Evolutionary conservation across 1,140 invertebrate genomes (phyloP).

Genomic region (Phenacoccus solenopsis): DNA sequence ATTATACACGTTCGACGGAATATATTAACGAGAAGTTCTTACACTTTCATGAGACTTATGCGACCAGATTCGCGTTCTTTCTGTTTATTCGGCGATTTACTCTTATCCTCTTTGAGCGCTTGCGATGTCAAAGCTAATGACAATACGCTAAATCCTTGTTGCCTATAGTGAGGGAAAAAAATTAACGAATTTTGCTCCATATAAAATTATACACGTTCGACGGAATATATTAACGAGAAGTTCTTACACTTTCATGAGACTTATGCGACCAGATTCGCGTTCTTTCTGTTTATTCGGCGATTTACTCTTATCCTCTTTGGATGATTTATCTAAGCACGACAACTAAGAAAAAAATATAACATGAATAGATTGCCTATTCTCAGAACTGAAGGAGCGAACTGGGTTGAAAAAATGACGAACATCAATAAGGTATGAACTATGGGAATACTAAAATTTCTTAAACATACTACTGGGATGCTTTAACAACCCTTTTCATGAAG

Average conservation of each 20-base stretch:
- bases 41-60: conserved; percentile 58
- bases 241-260: conserved; percentile 56
- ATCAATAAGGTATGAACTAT: too few species aligned
- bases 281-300: conserved; percentile 52
- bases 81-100: conserved; percentile 50
- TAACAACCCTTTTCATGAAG: too few species aligned
- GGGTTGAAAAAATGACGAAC: too few species aligned
- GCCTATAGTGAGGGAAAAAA: conserved; percentile 32
- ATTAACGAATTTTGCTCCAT: background rate
- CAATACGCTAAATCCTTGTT: conserved; percentile 53
- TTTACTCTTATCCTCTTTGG: conserved; percentile 49
- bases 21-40: conserved; percentile 29
- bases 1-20: background rate
- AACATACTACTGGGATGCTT: too few species aligned
- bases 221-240: conserved; percentile 6
- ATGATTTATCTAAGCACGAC: conserved; percentile 38
- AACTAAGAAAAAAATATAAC: too few species aligned
- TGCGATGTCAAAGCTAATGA: conserved; percentile 65
- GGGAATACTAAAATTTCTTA: too few species aligned
- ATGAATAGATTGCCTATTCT: too few species aligned
- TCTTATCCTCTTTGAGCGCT: conserved; percentile 52
- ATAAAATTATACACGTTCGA: background rate
- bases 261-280: conserved; percentile 37
- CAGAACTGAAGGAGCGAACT: too few species aligned
- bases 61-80: conserved; percentile 39